phyloP scores from a whole-genome alignment of 2,797 vertebrate species.

The Pangasius krempfi region DNA sequence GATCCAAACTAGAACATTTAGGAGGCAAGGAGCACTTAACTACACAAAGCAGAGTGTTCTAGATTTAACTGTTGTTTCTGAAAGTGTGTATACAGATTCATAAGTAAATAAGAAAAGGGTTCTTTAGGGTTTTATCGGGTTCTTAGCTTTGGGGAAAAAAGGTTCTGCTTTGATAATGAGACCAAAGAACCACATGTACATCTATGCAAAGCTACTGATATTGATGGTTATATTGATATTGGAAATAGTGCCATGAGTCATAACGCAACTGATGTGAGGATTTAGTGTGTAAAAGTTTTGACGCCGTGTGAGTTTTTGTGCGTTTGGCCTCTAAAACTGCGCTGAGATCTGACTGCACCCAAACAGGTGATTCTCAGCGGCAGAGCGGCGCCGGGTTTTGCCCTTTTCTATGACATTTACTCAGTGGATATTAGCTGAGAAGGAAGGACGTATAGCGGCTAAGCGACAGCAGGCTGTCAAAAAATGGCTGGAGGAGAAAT shows the following conservation, averaged over 20 bases:
- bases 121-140: background rate
- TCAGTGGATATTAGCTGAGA: conserved; percentile 52
- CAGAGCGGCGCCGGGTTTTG: conserved; percentile 37
- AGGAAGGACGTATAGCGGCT: conserved; percentile 34
- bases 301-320: background rate
- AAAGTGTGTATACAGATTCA: background rate
- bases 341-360: conserved; percentile 38
- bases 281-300: conserved; percentile 3
- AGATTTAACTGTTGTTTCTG: background rate
- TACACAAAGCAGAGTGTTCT: background rate
- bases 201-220: background rate
- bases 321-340: conserved; percentile 6
- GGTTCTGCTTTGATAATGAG: background rate
- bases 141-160: background rate
- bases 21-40: too few relatives aligned
- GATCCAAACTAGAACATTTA: too few relatives aligned
- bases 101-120: background rate
- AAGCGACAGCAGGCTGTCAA: conserved; percentile 32
- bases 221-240: background rate
- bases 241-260: background rate
- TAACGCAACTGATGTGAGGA: background rate
- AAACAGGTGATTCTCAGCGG: conserved; percentile 40
- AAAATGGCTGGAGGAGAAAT: conserved; percentile 22
- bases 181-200: background rate
- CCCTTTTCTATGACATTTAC: conserved; percentile 64